Percentiles rank a stretch among this genome's conserved stretches.
These are phyloP conservation scores for Tipula confusa DNA, from an alignment of 2,888 invertebrate genomes.

Conservation along the genomic window DNA sequence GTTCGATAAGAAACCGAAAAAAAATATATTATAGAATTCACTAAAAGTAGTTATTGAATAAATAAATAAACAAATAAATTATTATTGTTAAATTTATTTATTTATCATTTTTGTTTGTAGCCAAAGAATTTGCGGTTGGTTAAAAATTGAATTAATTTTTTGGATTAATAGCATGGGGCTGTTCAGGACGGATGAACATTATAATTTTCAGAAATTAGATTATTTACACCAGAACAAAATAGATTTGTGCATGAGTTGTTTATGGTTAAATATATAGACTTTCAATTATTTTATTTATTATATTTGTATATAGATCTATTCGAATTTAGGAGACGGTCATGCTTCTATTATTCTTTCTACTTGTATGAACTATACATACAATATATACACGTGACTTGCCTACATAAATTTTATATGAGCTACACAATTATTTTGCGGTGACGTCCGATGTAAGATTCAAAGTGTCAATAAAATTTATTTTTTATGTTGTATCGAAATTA, in stretches of 20 bases:
- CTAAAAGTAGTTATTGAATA: conserved; percentile 9
- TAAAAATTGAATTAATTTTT: conserved; percentile 17
- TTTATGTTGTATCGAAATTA: neutral
- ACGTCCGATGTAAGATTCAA: neutral
- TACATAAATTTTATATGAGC: neutral
- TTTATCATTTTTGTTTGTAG: neutral
- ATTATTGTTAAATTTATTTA: conserved; percentile 20
- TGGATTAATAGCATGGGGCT: neutral
- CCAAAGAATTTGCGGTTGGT: neutral
- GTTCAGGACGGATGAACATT: neutral
- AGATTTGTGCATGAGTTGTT: neutral
- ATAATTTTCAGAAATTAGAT: neutral
- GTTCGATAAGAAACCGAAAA: neutral
- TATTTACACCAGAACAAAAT: neutral
- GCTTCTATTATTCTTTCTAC: neutral
- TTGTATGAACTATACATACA: neutral
- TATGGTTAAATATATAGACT: neutral
- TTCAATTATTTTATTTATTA: neutral
- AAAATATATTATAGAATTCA: neutral
- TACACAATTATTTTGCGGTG: conserved; percentile 12
- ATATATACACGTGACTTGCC: neutral
- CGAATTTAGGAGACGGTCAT: neutral
- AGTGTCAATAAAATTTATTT: conserved; percentile 8
- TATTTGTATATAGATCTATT: neutral
- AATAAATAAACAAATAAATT: conserved; percentile 21